Conservation (phyloP, 1,140 invertebrate species). For the Drosophila kohkoa region DNA sequence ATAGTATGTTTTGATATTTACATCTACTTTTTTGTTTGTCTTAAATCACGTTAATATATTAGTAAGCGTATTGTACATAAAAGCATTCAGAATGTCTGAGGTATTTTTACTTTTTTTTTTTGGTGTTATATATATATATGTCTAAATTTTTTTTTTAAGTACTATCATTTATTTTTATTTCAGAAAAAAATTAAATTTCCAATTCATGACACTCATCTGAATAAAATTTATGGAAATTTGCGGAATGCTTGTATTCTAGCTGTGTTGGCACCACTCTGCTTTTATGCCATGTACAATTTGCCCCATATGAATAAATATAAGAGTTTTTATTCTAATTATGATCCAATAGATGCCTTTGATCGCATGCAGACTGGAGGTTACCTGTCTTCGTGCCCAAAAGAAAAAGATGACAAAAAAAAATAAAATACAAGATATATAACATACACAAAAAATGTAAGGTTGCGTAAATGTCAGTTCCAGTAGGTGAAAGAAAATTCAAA, state of each 20-base stretch:
- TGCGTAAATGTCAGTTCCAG: too few species aligned
- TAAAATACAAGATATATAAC: neutral
- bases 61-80: neutral
- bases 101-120: neutral
- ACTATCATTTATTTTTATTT: neutral
- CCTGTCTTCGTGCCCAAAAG: constrained; percentile 48
- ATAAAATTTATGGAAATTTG: constrained; percentile 21
- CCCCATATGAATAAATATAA: constrained; percentile 33
- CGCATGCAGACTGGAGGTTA: constrained; percentile 66
- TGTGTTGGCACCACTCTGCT: constrained; percentile 2
- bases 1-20: too few species aligned
- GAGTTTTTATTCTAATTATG: constrained; percentile 55
- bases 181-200: constrained; percentile 54
- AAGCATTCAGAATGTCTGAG: constrained; percentile 7
- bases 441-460: too few species aligned
- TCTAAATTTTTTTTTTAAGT: neutral
- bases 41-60: too few species aligned
- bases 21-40: too few species aligned
- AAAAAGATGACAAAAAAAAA: constrained; percentile 39
- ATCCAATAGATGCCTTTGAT: constrained; percentile 57
- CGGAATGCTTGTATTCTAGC: constrained; percentile 31
- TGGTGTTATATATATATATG: neutral
- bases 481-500: too few species aligned
- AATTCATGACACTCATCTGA: constrained; percentile 51
- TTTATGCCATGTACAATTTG: constrained; percentile 45